phyloP scores from a whole-genome alignment of 2,888 invertebrate species.

The Tanytarsus gracilentus region DNA sequence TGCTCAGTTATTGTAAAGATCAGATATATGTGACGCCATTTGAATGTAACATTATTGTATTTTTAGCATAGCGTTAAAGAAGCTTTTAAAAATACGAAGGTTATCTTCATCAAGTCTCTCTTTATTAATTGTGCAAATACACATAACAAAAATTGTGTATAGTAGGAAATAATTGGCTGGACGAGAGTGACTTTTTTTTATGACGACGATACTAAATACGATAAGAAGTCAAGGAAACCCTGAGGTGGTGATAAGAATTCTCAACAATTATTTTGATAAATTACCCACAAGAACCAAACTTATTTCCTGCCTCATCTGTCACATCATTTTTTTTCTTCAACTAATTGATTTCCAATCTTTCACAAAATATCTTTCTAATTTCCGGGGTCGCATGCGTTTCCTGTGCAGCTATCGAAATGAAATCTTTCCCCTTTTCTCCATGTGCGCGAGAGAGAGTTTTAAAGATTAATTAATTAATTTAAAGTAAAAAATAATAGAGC shows the following conservation, averaged over 20 bases:
- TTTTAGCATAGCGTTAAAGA: conserved; percentile 13
- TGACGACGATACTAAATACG: no score
- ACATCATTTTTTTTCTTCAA: neutral
- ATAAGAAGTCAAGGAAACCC: neutral
- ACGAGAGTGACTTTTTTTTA: no score
- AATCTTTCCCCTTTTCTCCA: neutral
- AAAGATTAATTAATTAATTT: conserved; percentile 3
- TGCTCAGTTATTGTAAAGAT: neutral
- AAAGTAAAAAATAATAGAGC: neutral
- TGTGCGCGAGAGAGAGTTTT: neutral
- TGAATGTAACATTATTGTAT: no score
- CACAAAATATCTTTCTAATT: no score
- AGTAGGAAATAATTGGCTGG: no score
- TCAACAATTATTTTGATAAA: neutral
- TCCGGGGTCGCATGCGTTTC: no score
- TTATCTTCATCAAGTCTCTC: conserved; percentile 23
- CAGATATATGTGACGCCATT: neutral
- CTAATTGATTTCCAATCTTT: neutral
- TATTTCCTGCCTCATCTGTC: neutral
- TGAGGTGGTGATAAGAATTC: neutral
- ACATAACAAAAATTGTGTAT: neutral
- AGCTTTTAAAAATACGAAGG: conserved; percentile 9
- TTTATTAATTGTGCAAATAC: conserved; percentile 1
- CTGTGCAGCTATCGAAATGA: no score
- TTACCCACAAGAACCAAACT: neutral